These are phyloP conservation scores for Venturia canescens DNA, from an alignment of 1,140 invertebrate species.

Conservation along the genomic window DNA sequence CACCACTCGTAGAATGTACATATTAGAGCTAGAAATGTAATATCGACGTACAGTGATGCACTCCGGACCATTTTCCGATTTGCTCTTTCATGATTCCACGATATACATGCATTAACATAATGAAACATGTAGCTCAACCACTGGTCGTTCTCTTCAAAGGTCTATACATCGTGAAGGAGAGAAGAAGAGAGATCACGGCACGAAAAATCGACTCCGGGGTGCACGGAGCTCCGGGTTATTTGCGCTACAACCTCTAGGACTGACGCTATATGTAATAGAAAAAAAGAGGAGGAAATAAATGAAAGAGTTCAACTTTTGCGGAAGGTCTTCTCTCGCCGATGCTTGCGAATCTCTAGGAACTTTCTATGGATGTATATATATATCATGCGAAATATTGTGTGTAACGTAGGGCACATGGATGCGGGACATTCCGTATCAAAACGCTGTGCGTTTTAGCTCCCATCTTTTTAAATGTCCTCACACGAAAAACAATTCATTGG, in stretches of 20 bases:
- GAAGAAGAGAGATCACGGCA: slow-evolving; percentile 7
- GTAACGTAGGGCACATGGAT: too few species aligned
- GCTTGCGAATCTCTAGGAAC: neutral
- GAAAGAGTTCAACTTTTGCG: neutral
- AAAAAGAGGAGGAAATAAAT: neutral
- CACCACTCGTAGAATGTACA: too few species aligned
- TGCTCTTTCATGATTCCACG: neutral
- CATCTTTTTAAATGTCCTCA: too few species aligned
- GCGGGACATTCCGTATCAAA: too few species aligned
- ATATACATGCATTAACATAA: slow-evolving; percentile 27
- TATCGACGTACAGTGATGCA: neutral
- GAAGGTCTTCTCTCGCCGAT: neutral
- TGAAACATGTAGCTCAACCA: slow-evolving; percentile 20
- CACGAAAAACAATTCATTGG: too few species aligned
- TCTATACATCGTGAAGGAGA: neutral
- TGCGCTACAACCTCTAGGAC: neutral
- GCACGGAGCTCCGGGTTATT: neutral
- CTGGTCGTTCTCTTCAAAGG: neutral
- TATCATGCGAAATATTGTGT: too few species aligned
- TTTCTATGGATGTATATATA: neutral
- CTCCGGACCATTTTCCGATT: neutral
- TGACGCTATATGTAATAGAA: neutral
- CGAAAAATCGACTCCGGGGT: neutral
- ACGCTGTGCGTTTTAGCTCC: too few species aligned
- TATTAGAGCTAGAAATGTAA: neutral